phyloP scores from a whole-genome alignment of 2,113 vertebrate species.

The Zeus faber region DNA sequence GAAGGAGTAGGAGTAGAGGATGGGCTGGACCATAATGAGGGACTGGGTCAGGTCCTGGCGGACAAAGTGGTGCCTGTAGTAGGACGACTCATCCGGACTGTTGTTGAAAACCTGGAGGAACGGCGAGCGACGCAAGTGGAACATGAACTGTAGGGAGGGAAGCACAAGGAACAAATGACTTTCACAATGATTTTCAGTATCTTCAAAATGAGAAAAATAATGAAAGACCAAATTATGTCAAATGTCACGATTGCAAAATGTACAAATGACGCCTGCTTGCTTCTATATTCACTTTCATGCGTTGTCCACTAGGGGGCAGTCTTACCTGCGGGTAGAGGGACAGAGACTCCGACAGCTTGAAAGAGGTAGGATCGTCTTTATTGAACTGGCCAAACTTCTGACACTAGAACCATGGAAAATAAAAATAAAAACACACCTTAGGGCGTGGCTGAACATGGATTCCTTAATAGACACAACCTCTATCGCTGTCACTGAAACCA shows the following conservation, averaged over 20 bases:
- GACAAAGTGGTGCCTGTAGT: constrained; percentile 94
- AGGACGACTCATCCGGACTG: constrained; percentile 95
- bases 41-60: constrained; percentile 96
- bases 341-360: constrained; percentile 91
- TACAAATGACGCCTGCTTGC: not conserved
- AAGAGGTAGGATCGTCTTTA: constrained; percentile 93
- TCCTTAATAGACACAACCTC: not conserved
- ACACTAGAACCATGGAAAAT: constrained; percentile 83
- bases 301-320: constrained; percentile 2
- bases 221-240: not conserved
- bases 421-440: no score
- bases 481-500: not conserved
- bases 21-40: constrained; percentile 97
- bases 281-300: not conserved
- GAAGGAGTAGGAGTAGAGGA: constrained; percentile 97
- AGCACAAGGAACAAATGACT: constrained; percentile 9
- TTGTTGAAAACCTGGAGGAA: constrained; percentile 99
- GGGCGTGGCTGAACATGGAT: no score
- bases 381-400: constrained; percentile 98
- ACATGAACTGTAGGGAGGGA: constrained; percentile 85
- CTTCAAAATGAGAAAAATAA: no score
- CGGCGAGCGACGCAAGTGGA: constrained; percentile 92
- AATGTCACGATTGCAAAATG: not conserved
- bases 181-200: no score
- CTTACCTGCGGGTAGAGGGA: constrained; percentile 96